These are phyloP conservation scores for Vidua macroura DNA, from an alignment of 2,113 vertebrate genomes.

Conservation along the genomic window DNA sequence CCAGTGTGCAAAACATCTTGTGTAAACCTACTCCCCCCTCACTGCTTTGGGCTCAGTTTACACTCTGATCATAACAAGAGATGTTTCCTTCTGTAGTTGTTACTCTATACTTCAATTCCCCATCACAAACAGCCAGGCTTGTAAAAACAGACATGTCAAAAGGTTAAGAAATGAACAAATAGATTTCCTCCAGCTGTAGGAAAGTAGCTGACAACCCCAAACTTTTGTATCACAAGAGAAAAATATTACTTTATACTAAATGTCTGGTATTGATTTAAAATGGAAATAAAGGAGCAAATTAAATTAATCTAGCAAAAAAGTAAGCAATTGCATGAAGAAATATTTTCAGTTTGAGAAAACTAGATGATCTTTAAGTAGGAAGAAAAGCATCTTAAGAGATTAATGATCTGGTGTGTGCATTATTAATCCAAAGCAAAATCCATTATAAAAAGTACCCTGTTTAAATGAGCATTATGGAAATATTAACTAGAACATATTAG, in stretches of 20 bases:
- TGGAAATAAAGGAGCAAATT: neutral
- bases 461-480: neutral
- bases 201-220: constrained; percentile 19
- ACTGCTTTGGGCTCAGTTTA: neutral
- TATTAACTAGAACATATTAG: neutral
- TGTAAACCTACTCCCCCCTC: neutral
- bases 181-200: constrained; percentile 7
- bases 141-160: constrained; percentile 62
- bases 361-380: neutral
- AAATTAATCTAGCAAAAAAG: neutral
- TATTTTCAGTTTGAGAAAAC: neutral
- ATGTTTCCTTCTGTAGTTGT: constrained; percentile 40
- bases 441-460: neutral
- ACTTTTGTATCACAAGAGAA: neutral
- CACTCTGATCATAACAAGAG: constrained; percentile 18
- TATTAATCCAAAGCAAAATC: neutral
- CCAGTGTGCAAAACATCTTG: neutral
- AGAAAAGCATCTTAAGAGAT: neutral
- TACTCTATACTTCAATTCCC: constrained; percentile 6
- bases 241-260: neutral
- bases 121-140: neutral
- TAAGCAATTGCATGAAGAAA: neutral
- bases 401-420: neutral
- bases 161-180: constrained; percentile 55
- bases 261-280: neutral